Evolutionary conservation across 2,888 invertebrate species (phyloP).

Genomic region (Geophilus truncorum): DNA sequence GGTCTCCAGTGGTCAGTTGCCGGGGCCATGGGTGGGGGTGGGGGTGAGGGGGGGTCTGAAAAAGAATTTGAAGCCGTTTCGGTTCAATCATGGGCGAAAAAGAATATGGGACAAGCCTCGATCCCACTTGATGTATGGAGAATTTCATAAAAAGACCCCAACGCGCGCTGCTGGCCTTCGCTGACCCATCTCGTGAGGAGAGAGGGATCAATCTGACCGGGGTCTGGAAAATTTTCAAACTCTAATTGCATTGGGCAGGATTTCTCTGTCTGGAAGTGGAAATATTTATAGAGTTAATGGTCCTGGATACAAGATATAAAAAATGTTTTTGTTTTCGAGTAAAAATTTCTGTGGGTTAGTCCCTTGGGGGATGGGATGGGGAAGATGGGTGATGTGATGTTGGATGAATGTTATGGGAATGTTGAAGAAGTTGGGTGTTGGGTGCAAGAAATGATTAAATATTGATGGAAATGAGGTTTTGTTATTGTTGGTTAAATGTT

Average conservation of each 20-base stretch:
- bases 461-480: too few relatives aligned
- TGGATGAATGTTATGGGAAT: too few relatives aligned
- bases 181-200: slow-evolving; percentile 28
- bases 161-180: not conserved
- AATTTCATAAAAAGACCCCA: slow-evolving; percentile 31
- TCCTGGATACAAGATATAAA: not conserved
- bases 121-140: slow-evolving; percentile 30
- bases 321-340: not conserved
- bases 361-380: too few relatives aligned
- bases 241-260: slow-evolving; percentile 25
- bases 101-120: not conserved
- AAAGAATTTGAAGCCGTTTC: not conserved
- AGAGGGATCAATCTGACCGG: slow-evolving; percentile 9
- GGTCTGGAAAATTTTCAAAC: slow-evolving; percentile 30
- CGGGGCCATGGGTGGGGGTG: too few relatives aligned
- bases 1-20: not conserved
- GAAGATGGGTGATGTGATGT: too few relatives aligned
- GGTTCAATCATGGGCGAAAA: slow-evolving; percentile 32
- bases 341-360: too few relatives aligned
- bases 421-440: too few relatives aligned
- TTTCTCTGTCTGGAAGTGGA: not conserved
- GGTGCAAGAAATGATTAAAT: too few relatives aligned
- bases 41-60: not conserved
- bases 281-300: not conserved
- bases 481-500: too few relatives aligned